Evolutionary conservation across 1,140 invertebrate genomes (phyloP), one percentile per base, ranked within the genome.

Genomic region (Agraylea sexmaculata): DNA sequence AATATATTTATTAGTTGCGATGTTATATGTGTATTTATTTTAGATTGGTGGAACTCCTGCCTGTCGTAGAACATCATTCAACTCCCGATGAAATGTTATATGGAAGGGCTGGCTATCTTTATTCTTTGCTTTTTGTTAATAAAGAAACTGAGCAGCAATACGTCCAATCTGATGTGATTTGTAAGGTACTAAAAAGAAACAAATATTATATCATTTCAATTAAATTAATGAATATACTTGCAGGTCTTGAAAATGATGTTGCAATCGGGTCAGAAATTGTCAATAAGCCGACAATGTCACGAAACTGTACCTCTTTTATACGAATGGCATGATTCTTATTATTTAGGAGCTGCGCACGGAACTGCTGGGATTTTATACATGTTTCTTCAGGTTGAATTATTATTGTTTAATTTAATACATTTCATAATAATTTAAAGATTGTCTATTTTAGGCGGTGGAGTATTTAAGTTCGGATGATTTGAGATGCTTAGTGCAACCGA

Each of bases 331-430:
- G 75, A 80, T n/a, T 81, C 78, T 55, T 70, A 80, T 52, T 93
- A 93, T 56, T 60, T 90, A 37, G 89, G 88, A 11, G 87, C 80
- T 19, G 88, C 88, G 45, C 89, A 93, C 72, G 90, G 90, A 10
- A 56, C 86, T 42, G 71, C 77, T 50, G 90, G 89, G 10, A 93
- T 93, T 58, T 54, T 90, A 8, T 87, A 83, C 55, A 66, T 87
- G 40, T 55, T 94, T 8, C 58, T 94, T 34, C 74, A 86, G 70
- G 84, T 85, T 54, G 49, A 37, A 32, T 34, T 56, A 33, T 54
- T 33, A 17, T 22, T 37, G 23, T 7, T 27, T 27, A 27, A 27
- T n/a, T n/a, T 7, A 27, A n/a, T 8, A 27, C 23, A 27, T 16
- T 11, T 36, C 10, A 11, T 7, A 10, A 36, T 19, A 11, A 29